phyloP scores from a whole-genome alignment of 2,113 vertebrate genomes.

The Colistium nudipinnis region DNA sequence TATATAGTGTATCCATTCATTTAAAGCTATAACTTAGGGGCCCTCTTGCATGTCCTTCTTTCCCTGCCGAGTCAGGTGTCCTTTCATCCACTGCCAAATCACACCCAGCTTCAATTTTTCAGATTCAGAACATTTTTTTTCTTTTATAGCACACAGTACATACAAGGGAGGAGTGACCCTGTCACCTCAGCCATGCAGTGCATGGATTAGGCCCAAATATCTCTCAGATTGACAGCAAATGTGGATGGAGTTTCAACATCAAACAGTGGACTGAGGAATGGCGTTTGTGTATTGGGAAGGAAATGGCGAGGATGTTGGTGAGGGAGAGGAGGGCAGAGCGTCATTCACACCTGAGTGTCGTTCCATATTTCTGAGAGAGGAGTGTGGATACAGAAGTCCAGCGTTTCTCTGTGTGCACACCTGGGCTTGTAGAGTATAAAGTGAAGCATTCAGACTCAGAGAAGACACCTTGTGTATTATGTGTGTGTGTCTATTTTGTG shows the following conservation, averaged over 20 bases:
- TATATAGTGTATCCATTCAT: slow-evolving; percentile 37
- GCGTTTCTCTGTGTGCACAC: slow-evolving; percentile 59
- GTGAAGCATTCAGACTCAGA: slow-evolving; percentile 36
- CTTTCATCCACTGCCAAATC: slow-evolving; percentile 62
- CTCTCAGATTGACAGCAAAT: slow-evolving; percentile 66
- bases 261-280: slow-evolving; percentile 62
- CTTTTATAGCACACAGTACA: slow-evolving; percentile 5
- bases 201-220: slow-evolving; percentile 48
- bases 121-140: slow-evolving; percentile 26
- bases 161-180: slow-evolving; percentile 4
- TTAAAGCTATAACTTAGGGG: slow-evolving; percentile 8
- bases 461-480: slow-evolving; percentile 53
- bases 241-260: slow-evolving; percentile 72
- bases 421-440: slow-evolving; percentile 49
- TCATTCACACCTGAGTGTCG: slow-evolving; percentile 76
- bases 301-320: slow-evolving; percentile 47
- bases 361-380: slow-evolving; percentile 46
- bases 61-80: not conserved
- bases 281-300: slow-evolving; percentile 73
- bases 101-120: slow-evolving; percentile 52
- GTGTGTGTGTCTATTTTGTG: slow-evolving; percentile 1
- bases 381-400: slow-evolving; percentile 57
- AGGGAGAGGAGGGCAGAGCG: slow-evolving; percentile 52
- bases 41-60: slow-evolving; percentile 7
- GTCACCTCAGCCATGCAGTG: slow-evolving; percentile 26